These are phyloP conservation scores for Myotis myotis DNA, from an alignment of 2,797 vertebrate genomes.

Conservation along the genomic window DNA sequence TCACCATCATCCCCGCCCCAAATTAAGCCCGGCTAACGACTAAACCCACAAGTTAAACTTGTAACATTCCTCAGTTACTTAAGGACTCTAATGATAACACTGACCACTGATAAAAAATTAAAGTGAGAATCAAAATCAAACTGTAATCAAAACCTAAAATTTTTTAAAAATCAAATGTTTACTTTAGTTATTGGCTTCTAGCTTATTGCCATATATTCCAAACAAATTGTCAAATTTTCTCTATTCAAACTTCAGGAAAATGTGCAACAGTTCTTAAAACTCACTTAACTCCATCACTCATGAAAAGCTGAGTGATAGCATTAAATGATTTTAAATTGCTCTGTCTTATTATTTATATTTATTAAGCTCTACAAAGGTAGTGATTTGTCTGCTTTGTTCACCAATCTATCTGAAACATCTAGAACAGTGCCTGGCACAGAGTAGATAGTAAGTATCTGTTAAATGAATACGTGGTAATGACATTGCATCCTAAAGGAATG, in stretches of 20 bases:
- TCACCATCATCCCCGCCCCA: not conserved
- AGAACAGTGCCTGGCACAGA: constrained; percentile 1
- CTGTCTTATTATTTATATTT: constrained; percentile 29
- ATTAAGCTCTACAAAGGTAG: not conserved
- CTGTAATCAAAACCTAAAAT: not conserved
- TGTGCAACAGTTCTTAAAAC: constrained; percentile 2
- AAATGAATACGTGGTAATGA: not conserved
- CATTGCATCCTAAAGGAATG: not conserved
- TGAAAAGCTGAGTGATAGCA: constrained; percentile 9
- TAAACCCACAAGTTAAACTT: not conserved
- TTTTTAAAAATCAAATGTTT: constrained; percentile 10
- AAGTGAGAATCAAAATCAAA: not conserved
- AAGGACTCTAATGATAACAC: not conserved
- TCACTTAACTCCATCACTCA: not conserved
- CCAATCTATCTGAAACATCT: not conserved
- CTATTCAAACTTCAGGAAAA: constrained; percentile 45
- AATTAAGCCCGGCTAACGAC: not conserved
- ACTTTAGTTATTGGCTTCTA: constrained; percentile 1
- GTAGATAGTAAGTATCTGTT: not conserved
- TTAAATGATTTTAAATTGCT: constrained; percentile 44
- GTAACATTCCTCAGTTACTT: not conserved
- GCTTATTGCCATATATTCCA: constrained; percentile 6
- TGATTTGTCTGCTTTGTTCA: not conserved
- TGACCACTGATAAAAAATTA: not conserved
- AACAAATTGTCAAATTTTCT: not conserved